A percentile compares a stretch with the other conserved stretches of the same genome.
Conservation (phyloP, 2,113 vertebrate species). For the Choloepus hoffmanni region DNA sequence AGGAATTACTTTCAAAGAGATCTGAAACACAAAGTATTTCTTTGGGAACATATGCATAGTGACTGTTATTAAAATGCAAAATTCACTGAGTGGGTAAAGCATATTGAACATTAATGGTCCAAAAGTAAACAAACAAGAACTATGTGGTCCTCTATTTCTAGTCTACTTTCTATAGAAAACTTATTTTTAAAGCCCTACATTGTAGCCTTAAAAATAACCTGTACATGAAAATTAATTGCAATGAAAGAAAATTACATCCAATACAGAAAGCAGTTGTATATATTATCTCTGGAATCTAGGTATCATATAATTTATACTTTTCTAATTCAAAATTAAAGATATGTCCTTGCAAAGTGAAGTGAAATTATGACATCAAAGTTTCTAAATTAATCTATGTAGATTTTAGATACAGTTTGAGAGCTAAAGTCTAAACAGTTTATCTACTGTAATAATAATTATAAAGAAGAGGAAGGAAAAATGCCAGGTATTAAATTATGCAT, state of each 20-base stretch:
- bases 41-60: neutral
- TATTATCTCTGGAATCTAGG: neutral
- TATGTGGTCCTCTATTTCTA: neutral
- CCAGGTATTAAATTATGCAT: conserved; percentile 36
- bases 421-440: neutral
- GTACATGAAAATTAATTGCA: neutral
- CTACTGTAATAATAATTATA: neutral
- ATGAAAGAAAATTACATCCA: neutral
- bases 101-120: neutral
- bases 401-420: neutral
- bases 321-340: conserved; percentile 31
- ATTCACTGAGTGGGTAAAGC: neutral
- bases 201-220: neutral
- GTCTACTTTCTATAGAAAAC: neutral
- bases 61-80: neutral
- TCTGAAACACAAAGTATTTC: neutral
- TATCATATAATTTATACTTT: neutral
- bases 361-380: neutral
- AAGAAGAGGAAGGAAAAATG: neutral
- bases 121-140: neutral
- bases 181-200: no score
- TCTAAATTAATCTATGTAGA: neutral
- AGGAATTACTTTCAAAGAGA: neutral
- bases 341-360: neutral
- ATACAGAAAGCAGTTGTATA: neutral